A percentile compares a stretch with the other conserved stretches of the same genome.
These are phyloP conservation scores for Botia kubotai DNA, from an alignment of 2,797 vertebrate genomes.

Conservation along the genomic window DNA sequence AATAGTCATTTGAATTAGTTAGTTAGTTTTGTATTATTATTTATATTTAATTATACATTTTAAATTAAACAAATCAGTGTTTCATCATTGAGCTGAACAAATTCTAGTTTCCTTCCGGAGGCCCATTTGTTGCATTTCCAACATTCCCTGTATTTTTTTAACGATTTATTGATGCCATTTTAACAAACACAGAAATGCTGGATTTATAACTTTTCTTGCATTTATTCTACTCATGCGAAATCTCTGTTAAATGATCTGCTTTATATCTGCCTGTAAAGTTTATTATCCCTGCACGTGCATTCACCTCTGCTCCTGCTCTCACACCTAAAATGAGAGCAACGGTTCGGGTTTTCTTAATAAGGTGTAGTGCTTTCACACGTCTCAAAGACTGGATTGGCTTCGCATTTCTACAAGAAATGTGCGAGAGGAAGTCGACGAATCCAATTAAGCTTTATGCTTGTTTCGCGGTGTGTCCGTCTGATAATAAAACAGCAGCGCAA, in stretches of 20 bases:
- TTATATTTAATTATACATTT: no score
- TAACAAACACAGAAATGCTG: neutral
- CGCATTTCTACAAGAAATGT: constrained; percentile 10
- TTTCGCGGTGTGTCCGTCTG: neutral
- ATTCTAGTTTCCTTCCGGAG: no score
- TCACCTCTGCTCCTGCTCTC: constrained; percentile 8
- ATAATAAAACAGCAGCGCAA: neutral
- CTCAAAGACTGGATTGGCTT: neutral
- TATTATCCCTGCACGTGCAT: constrained; percentile 35
- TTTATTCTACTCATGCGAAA: neutral
- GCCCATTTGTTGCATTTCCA: no score
- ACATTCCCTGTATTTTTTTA: no score
- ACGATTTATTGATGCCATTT: neutral
- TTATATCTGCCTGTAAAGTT: neutral
- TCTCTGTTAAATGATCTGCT: neutral
- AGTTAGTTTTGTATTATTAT: no score
- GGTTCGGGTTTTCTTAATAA: neutral
- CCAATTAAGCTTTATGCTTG: neutral
- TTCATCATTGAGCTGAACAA: no score
- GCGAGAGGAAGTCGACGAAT: constrained; percentile 6
- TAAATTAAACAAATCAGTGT: no score
- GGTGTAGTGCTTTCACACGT: neutral
- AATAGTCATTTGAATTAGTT: no score
- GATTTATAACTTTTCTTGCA: neutral
- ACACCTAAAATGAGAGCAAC: constrained; percentile 37